A percentile compares a stretch with the other conserved stretches of the same genome.
These are phyloP conservation scores for Lytechinus pictus DNA, from an alignment of 35 echinoderm and acorn worm species.

Conservation along the genomic window DNA sequence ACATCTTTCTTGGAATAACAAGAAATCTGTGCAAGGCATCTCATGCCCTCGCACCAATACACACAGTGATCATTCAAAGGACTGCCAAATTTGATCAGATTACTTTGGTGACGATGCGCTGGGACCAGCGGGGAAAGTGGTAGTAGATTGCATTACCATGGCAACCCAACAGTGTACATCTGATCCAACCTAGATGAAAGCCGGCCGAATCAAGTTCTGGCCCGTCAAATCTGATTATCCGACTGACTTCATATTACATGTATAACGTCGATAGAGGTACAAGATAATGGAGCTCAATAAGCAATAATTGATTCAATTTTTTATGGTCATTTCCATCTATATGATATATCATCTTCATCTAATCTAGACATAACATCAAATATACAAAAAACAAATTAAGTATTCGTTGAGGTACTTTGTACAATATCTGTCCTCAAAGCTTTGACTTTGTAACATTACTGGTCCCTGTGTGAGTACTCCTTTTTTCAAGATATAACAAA, in stretches of 20 bases:
- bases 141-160: not conserved
- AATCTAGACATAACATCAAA: not conserved
- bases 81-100: not conserved
- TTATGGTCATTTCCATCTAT: conserved; percentile 13
- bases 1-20: not conserved
- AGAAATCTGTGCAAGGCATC: not conserved
- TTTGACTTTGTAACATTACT: too few species aligned
- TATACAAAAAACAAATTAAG: not conserved
- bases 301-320: conserved; percentile 21
- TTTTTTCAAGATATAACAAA: too few species aligned
- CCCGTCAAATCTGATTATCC: not conserved
- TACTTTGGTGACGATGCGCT: not conserved
- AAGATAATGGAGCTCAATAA: not conserved
- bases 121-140: not conserved
- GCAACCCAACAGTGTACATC: not conserved
- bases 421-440: not conserved
- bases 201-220: conserved; percentile 6
- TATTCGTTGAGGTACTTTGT: not conserved
- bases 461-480: too few species aligned
- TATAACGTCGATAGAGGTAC: not conserved
- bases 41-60: not conserved
- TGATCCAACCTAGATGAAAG: not conserved
- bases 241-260: conserved; percentile 12
- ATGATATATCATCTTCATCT: not conserved
- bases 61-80: not conserved